phyloP scores from a whole-genome alignment of 1,140 invertebrate genomes.

The Pygmarrhopalites habei region DNA sequence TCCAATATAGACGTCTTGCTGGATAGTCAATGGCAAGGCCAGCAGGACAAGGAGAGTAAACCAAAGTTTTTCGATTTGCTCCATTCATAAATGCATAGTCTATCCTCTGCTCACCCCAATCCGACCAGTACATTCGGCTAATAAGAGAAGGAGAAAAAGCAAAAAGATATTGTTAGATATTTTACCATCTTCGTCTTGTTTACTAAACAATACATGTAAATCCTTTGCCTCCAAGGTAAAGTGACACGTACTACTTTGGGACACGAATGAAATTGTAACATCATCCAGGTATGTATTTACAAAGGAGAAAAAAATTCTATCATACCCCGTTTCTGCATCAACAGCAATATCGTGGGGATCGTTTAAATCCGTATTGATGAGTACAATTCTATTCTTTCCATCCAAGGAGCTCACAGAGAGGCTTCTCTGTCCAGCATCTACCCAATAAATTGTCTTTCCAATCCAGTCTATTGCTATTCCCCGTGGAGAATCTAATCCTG shows the following conservation, averaged over 20 bases:
- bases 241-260: too few species aligned
- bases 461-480: conserved; percentile 73
- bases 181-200: too few species aligned
- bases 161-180: too few species aligned
- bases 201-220: too few species aligned
- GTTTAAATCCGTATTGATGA: conserved; percentile 53
- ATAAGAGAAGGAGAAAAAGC: too few species aligned
- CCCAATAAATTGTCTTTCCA: conserved; percentile 61
- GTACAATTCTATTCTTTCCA: conserved; percentile 51
- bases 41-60: conserved; percentile 55
- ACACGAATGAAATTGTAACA: too few species aligned
- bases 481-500: conserved; percentile 53
- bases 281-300: too few species aligned
- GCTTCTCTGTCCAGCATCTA: conserved; percentile 48
- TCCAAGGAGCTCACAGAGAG: conserved; percentile 57
- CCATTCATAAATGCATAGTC: conserved; percentile 62
- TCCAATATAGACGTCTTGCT: conserved; percentile 63
- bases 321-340: conserved; percentile 57
- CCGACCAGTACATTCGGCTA: conserved; percentile 47
- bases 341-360: conserved; percentile 60
- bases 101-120: conserved; percentile 50
- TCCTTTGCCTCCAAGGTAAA: too few species aligned
- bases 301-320: too few species aligned
- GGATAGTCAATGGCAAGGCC: conserved; percentile 63
- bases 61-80: conserved; percentile 50